A percentile compares a stretch with the other conserved stretches of the same genome.
phyloP scores from a whole-genome alignment of 2,888 invertebrate species.

The Plutella xylostella region DNA sequence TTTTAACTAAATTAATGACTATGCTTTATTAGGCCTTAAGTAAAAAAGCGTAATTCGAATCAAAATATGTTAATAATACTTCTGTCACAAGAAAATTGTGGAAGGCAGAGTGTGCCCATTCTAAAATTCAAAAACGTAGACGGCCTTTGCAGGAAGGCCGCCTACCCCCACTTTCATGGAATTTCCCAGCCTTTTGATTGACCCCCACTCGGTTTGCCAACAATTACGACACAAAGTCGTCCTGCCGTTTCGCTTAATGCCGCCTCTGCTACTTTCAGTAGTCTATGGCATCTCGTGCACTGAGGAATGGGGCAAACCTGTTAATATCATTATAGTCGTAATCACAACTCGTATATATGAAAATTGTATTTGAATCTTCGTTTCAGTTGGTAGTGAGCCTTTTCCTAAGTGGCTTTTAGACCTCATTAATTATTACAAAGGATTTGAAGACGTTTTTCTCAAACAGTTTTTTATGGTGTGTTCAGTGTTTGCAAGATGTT shows the following conservation, averaged over 20 bases:
- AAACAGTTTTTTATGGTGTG: not conserved
- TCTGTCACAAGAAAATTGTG: not conserved
- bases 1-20: no score
- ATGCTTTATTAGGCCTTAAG: no score
- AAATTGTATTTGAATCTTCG: not conserved
- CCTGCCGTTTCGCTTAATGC: not conserved
- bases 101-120: not conserved
- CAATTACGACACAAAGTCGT: not conserved
- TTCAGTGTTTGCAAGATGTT: not conserved
- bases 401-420: not conserved
- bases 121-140: not conserved
- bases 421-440: not conserved
- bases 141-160: conserved; percentile 8
- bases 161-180: no score
- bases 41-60: not conserved
- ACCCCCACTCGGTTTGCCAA: not conserved
- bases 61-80: no score
- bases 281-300: conserved; percentile 3
- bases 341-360: conserved; percentile 4
- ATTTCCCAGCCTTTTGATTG: no score
- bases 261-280: conserved; percentile 4
- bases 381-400: conserved; percentile 5
- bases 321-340: not conserved
- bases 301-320: not conserved
- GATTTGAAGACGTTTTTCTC: no score